Conservation (phyloP, 2,113 vertebrate species). For the Heptranchias perlo region DNA sequence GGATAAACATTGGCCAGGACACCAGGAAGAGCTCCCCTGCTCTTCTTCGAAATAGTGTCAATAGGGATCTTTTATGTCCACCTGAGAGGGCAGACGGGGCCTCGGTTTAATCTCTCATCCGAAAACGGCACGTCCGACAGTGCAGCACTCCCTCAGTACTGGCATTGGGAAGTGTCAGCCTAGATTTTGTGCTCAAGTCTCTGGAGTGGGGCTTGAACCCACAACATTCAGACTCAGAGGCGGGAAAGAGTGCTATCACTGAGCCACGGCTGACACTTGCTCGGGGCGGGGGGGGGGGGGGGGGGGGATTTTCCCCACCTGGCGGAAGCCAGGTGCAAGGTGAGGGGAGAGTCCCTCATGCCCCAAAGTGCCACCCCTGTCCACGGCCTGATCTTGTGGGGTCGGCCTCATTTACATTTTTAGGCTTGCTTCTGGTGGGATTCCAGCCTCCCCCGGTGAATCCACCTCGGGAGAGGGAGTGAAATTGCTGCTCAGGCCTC, state of each 20-base stretch:
- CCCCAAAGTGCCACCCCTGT: background rate
- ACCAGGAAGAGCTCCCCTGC: background rate
- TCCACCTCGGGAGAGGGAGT: background rate
- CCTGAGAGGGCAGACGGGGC: background rate
- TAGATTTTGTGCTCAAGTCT: background rate
- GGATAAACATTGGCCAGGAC: background rate
- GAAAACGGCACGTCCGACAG: background rate
- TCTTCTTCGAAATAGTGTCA: background rate
- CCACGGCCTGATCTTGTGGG: background rate
- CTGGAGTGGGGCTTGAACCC: no score
- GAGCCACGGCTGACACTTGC: no score
- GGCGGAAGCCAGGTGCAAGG: no score
- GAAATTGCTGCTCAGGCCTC: background rate
- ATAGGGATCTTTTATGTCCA: background rate
- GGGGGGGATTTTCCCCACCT: no score
- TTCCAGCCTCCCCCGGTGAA: background rate
- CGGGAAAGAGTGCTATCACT: no score
- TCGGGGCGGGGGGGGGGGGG: no score
- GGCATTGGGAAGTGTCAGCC: no score
- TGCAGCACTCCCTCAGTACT: background rate
- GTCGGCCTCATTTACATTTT: background rate
- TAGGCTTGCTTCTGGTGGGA: background rate
- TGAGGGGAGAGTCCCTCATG: background rate
- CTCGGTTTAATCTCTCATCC: background rate
- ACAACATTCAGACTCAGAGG: no score